Percentiles rank a stretch among this genome's conserved stretches.
These are phyloP conservation scores for Bradypus variegatus DNA, from an alignment of 2,797 vertebrate genomes.

Conservation along the genomic window DNA sequence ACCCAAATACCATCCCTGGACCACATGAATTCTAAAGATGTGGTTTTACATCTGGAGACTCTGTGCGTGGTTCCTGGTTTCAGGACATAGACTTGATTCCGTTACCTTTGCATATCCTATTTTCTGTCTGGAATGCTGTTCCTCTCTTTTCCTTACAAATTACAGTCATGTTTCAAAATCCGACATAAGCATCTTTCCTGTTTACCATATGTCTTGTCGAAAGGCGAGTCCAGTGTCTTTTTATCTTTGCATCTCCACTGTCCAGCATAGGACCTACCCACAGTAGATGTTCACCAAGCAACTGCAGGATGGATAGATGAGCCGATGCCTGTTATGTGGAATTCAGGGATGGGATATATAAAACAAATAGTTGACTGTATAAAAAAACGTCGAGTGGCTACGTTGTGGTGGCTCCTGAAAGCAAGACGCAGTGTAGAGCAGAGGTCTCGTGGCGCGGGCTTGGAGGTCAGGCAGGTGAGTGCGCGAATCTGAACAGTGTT, in stretches of 20 bases:
- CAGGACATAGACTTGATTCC: not conserved
- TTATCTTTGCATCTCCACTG: not conserved
- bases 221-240: not conserved
- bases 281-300: not conserved
- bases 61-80: not conserved
- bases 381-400: not conserved
- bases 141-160: not conserved
- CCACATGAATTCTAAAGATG: not conserved
- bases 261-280: not conserved
- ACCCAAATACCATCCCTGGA: not conserved
- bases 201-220: not conserved
- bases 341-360: not conserved
- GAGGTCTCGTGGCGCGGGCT: not conserved
- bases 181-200: not conserved
- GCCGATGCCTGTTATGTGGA: not conserved
- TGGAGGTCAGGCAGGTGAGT: not conserved
- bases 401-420: not conserved
- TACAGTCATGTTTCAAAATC: not conserved
- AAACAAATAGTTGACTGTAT: not conserved
- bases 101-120: not conserved
- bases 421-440: not conserved
- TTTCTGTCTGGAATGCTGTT: not conserved
- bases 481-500: not conserved
- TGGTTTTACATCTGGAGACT: not conserved
- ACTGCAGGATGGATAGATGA: not conserved